A percentile compares a stretch with the other conserved stretches of the same genome.
Conservation (phyloP, 2,113 vertebrate species). For the Vanacampus margaritifer region DNA sequence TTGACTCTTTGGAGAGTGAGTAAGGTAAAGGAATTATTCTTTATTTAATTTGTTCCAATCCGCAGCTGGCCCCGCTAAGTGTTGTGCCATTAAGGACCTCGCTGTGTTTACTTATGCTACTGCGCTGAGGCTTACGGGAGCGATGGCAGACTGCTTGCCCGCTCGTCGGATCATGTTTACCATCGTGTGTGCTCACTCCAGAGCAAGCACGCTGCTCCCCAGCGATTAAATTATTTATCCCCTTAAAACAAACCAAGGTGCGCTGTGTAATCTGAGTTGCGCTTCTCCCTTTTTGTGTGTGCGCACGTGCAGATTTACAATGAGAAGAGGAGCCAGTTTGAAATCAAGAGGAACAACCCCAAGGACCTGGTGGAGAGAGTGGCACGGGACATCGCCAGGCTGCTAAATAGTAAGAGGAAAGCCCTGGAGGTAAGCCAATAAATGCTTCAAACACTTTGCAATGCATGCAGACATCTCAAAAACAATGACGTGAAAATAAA, state of each 20-base stretch:
- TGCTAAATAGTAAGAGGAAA: slow-evolving; percentile 93
- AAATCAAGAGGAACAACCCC: slow-evolving; percentile 90
- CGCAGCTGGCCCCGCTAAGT: slow-evolving; percentile 49
- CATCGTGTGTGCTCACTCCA: slow-evolving; percentile 20
- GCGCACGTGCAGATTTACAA: slow-evolving; percentile 89
- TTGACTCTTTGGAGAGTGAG: slow-evolving; percentile 17
- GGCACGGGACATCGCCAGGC: slow-evolving; percentile 89
- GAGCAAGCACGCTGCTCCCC: slow-evolving; percentile 34
- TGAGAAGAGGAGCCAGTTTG: slow-evolving; percentile 92
- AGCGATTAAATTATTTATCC: slow-evolving; percentile 19
- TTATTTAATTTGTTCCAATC: slow-evolving; percentile 55
- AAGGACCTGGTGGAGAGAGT: slow-evolving; percentile 93
- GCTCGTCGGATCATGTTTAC: slow-evolving; percentile 49
- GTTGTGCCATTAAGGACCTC: slow-evolving; percentile 48
- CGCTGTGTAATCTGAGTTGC: slow-evolving; percentile 26
- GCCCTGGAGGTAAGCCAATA: slow-evolving; percentile 87
- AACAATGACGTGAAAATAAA: not conserved
- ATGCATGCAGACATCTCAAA: slow-evolving; percentile 12
- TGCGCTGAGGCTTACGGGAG: slow-evolving; percentile 30
- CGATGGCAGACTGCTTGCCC: slow-evolving; percentile 32
- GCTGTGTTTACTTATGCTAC: slow-evolving; percentile 50
- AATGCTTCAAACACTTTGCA: not conserved
- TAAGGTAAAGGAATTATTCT: slow-evolving; percentile 43
- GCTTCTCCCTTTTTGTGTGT: slow-evolving; percentile 38
- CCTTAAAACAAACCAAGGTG: slow-evolving; percentile 42